phyloP scores from a whole-genome alignment of 1,140 invertebrate species.

The Heliconius hermathena region DNA sequence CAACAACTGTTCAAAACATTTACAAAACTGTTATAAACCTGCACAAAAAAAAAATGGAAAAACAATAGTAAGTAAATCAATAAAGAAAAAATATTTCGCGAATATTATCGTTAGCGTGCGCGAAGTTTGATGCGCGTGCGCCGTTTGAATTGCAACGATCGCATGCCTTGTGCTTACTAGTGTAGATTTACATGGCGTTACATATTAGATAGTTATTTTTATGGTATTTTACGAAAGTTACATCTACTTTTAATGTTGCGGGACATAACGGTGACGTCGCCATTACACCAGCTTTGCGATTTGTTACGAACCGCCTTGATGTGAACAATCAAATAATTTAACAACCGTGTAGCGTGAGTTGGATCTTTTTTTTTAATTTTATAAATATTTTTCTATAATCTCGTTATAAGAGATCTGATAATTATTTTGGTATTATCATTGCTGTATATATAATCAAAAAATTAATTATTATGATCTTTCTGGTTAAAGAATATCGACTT shows the following conservation, averaged over 20 bases:
- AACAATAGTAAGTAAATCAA: slow-evolving; percentile 18
- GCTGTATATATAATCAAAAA: too few species aligned
- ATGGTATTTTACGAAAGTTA: slow-evolving; percentile 69
- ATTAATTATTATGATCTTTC: too few species aligned
- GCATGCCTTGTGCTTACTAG: slow-evolving; percentile 38
- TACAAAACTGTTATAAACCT: too few species aligned
- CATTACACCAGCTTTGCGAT: slow-evolving; percentile 28
- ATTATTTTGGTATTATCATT: neutral
- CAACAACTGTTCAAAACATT: neutral
- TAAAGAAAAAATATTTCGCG: slow-evolving; percentile 20
- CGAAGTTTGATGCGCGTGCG: slow-evolving; percentile 49
- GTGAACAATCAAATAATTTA: slow-evolving; percentile 22
- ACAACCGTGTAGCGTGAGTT: neutral
- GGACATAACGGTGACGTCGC: slow-evolving; percentile 45
- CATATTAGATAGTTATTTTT: slow-evolving; percentile 51
- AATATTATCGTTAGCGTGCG: slow-evolving; percentile 55
- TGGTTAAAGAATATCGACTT: too few species aligned
- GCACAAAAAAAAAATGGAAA: neutral
- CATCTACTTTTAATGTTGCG: slow-evolving; percentile 38
- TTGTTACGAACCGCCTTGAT: slow-evolving; percentile 27
- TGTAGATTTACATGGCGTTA: slow-evolving; percentile 52
- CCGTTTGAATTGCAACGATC: slow-evolving; percentile 56
- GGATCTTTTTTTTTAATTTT: neutral
- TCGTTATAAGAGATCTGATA: neutral
- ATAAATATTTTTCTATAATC: neutral